phyloP scores from a whole-genome alignment of 2,797 vertebrate species.

The Danio aesculapii region DNA sequence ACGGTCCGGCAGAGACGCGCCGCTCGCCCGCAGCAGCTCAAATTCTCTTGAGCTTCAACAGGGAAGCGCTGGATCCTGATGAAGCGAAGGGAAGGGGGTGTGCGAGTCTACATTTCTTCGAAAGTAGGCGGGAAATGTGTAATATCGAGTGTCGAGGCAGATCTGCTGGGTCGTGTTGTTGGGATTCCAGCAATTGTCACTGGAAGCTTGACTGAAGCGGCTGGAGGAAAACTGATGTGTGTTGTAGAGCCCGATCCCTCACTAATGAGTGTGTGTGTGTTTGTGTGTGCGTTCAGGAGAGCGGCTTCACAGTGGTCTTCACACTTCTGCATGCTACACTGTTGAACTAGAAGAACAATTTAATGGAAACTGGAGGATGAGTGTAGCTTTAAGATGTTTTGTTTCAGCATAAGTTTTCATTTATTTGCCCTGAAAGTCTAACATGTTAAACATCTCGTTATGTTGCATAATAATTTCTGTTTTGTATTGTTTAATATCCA shows the following conservation, averaged over 20 bases:
- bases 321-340: background rate
- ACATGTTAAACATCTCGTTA: background rate
- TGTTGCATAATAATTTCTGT: background rate
- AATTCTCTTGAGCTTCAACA: constrained; percentile 27
- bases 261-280: background rate
- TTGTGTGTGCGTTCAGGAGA: background rate
- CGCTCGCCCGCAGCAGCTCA: constrained; percentile 36
- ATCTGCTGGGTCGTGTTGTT: constrained; percentile 31
- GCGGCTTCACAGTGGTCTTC: background rate
- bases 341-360: background rate
- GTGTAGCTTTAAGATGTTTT: background rate
- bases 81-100: constrained; percentile 76
- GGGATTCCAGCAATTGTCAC: constrained; percentile 1
- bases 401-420: background rate
- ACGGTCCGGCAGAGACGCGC: constrained; percentile 24
- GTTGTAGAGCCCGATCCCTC: constrained; percentile 11
- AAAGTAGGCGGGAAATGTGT: constrained; percentile 81
- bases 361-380: background rate
- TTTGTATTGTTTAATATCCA: no score
- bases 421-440: background rate
- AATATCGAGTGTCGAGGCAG: constrained; percentile 46
- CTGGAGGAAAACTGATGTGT: constrained; percentile 2
- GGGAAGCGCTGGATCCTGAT: constrained; percentile 57
- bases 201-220: background rate
- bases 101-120: constrained; percentile 80